These are phyloP conservation scores for Dipodomys stephensi DNA, from an alignment of 2,113 vertebrate genomes.

Conservation along the genomic window DNA sequence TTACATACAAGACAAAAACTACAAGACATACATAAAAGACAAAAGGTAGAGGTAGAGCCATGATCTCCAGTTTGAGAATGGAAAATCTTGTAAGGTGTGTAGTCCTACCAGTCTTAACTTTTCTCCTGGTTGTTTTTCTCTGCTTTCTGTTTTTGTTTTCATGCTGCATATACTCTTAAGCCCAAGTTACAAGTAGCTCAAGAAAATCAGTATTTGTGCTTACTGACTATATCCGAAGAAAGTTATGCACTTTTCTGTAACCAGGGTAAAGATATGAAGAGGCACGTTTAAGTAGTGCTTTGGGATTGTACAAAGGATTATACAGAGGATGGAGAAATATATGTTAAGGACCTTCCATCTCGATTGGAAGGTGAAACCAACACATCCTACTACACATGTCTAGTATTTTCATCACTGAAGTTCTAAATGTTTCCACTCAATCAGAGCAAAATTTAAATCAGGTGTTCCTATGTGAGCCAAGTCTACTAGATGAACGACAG, in stretches of 20 bases:
- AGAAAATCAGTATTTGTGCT: slow-evolving; percentile 9
- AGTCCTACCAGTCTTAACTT: background rate
- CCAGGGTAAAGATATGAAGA: background rate
- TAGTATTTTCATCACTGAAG: slow-evolving; percentile 52
- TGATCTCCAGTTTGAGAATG: background rate
- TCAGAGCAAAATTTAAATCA: slow-evolving; percentile 1
- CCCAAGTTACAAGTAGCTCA: background rate
- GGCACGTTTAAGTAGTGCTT: background rate
- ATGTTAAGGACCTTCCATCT: background rate
- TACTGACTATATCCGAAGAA: background rate
- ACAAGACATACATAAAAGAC: no score
- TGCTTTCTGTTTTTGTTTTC: slow-evolving; percentile 5
- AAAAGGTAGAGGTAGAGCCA: background rate
- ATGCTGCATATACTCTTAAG: background rate
- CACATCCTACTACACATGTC: background rate
- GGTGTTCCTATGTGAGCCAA: background rate
- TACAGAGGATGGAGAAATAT: background rate
- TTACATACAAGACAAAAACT: no score
- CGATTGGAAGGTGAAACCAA: background rate
- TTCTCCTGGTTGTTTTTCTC: background rate
- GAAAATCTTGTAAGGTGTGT: background rate
- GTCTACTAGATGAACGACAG: background rate
- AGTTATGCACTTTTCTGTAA: background rate
- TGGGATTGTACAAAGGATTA: background rate
- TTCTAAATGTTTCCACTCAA: background rate